These are phyloP conservation scores for Accipiter cooperii DNA, from an alignment of 2,113 vertebrate species.

Conservation along the genomic window DNA sequence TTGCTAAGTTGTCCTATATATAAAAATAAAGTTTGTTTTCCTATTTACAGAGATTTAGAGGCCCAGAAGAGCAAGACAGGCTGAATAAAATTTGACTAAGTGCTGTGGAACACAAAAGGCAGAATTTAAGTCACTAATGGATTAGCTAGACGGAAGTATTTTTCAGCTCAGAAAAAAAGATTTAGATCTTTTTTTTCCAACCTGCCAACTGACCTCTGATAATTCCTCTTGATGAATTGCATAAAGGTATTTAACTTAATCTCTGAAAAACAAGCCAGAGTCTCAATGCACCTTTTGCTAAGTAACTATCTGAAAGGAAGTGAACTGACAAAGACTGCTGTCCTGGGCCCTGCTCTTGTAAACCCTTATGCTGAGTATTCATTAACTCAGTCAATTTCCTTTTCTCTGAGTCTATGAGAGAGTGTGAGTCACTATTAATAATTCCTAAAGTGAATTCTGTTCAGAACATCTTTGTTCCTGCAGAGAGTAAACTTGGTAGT, in stretches of 20 bases:
- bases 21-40: not conserved
- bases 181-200: not conserved
- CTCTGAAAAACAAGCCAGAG: not conserved
- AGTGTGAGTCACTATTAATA: not conserved
- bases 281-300: not conserved
- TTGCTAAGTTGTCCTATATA: not conserved
- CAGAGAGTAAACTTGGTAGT: not conserved
- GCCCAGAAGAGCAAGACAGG: not conserved
- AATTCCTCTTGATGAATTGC: not conserved
- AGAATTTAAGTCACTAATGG: not conserved
- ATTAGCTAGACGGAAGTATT: not conserved
- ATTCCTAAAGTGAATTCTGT: not conserved
- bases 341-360: not conserved
- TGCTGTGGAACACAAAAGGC: not conserved
- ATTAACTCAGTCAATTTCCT: not conserved
- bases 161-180: not conserved
- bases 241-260: conserved; percentile 5
- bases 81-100: not conserved
- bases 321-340: not conserved
- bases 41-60: not conserved
- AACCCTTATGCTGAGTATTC: not conserved
- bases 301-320: not conserved
- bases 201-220: not conserved
- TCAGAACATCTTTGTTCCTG: not conserved
- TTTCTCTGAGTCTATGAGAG: not conserved